Conservation (phyloP, 2,113 vertebrate species). For the Oreotrochilus melanogaster region DNA sequence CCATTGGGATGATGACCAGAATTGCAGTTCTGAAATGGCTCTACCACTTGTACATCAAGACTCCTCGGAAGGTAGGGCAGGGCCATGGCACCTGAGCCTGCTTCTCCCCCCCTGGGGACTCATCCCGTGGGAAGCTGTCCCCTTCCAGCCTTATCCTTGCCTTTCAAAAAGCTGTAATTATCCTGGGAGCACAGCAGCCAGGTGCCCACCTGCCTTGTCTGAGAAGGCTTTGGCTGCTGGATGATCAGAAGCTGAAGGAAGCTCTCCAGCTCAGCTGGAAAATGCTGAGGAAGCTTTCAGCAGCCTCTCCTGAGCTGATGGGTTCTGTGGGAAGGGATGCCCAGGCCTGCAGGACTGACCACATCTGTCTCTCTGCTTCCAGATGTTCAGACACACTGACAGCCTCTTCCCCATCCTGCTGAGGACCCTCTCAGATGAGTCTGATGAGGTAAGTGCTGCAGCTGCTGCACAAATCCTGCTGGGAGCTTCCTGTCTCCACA, state of each 20-base stretch:
- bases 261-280: not conserved
- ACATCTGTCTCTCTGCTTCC: not conserved
- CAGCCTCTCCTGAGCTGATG: accelerated
- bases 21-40: conserved; percentile 98
- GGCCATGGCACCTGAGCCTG: accelerated
- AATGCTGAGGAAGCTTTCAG: not conserved
- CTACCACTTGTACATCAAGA: conserved; percentile 98
- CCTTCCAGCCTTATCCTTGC: not conserved
- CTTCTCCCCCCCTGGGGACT: not conserved
- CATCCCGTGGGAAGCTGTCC: not conserved
- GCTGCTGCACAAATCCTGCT: not conserved
- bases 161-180: not conserved
- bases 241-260: not conserved
- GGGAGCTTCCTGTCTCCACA: not conserved
- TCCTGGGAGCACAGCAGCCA: not conserved
- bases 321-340: too few species aligned
- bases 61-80: conserved; percentile 88
- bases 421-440: conserved; percentile 94
- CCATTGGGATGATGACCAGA: conserved; percentile 97
- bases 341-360: not conserved
- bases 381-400: conserved; percentile 98
- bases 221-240: not conserved
- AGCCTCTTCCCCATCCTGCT: conserved; percentile 95
- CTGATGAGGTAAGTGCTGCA: conserved; percentile 86
- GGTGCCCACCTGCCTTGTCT: not conserved